Evolutionary conservation across 2,888 invertebrate genomes (phyloP), one percentile per base, ranked within the genome.

Genomic region (Colostygia pectinataria): DNA sequence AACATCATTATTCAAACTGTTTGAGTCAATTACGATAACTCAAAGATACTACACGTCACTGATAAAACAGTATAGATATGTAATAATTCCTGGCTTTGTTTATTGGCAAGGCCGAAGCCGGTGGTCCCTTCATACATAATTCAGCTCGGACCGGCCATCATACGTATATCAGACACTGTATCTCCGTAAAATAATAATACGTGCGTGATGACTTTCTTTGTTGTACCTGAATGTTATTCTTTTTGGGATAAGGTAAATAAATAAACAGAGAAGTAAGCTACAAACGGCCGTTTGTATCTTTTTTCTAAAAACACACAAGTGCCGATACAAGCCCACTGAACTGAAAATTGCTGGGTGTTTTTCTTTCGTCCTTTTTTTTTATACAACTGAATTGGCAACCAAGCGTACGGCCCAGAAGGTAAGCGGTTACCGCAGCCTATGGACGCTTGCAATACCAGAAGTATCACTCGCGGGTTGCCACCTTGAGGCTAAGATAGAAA

Each of bases 71-170:
- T 14, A 34, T 7, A 9, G 13, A 20, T 34, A 12, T 36, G 38
- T 20, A 40, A 53, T 44, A 40, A 39, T 41, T 40, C 40, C 24
- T 42, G 24, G 43, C 39, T 41, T 51, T 45, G 49, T 52, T 51
- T 43, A 42, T 47, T 28, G 32, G 51, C 33, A 33, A 42, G 51
- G 45, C 38, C 42, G 29, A 29, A 6, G 29, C 41, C 41, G 25
- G 24, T 15, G 25, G 51, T 56, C 58, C 61, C 73, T 66, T 77
- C 74, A 79, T 79, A 66, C 68, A 79, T 79, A 59, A 79, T 79
- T 79, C 78, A 79, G 66, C 33, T 55, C 47, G 47, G 56, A 55
- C 48, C 68, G 66, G 70, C 65, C 76, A 77, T 77, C 77, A 75
- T 68, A 66, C 69, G 65, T 68, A 66, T 69, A 75, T 66, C 71